phyloP scores from a whole-genome alignment of 2,888 invertebrate genomes.

The Ctenicera cuprea region DNA sequence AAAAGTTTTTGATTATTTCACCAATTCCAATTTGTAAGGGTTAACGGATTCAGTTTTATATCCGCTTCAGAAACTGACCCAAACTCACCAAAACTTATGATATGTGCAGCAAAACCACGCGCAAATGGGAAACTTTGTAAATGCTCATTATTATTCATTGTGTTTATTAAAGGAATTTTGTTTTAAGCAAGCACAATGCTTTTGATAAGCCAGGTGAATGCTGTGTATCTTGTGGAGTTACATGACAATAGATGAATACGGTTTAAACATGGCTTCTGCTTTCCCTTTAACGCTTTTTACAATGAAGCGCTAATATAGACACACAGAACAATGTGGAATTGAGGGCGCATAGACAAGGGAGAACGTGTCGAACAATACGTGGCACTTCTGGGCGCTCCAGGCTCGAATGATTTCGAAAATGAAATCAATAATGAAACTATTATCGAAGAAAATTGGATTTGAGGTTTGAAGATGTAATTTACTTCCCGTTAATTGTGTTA shows the following conservation, averaged over 20 bases:
- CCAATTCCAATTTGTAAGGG: no score
- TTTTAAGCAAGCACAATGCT: neutral
- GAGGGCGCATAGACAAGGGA: constrained; percentile 10
- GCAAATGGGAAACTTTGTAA: neutral
- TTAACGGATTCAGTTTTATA: no score
- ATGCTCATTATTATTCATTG: neutral
- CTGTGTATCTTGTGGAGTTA: neutral
- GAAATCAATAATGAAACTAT: constrained; percentile 28
- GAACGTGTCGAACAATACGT: constrained; percentile 7
- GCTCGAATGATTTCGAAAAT: constrained; percentile 14
- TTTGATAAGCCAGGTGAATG: constrained; percentile 9
- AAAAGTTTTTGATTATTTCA: no score
- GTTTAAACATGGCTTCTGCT: constrained; percentile 20
- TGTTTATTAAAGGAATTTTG: constrained; percentile 1
- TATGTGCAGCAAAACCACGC: neutral
- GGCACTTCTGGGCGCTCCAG: constrained; percentile 1
- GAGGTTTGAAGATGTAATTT: constrained; percentile 1
- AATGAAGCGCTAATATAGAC: constrained; percentile 3
- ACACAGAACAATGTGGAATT: constrained; percentile 10
- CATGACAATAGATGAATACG: constrained; percentile 14
- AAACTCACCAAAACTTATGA: no score
- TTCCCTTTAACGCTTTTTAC: constrained; percentile 9
- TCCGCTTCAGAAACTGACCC: no score
- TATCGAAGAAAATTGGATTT: constrained; percentile 24
- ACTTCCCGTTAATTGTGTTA: neutral